Base-by-base conservation (phyloP, 2,888 invertebrate species). In the Cremastinae sp. region DNA sequence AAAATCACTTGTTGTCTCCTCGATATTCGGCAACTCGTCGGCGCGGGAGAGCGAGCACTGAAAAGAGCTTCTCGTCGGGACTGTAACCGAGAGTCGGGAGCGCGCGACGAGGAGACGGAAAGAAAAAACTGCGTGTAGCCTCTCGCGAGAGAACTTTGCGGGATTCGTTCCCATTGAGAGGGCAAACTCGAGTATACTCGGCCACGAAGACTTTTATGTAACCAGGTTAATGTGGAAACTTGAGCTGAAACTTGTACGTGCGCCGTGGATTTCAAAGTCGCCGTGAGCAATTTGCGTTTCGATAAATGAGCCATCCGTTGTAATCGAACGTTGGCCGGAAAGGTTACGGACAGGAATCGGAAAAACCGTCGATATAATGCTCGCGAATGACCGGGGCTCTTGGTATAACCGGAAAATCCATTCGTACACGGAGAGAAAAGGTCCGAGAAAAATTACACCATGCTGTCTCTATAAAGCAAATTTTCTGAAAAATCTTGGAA, bases 131-230 rank as follows among this genome's bases (percentile, higher is more conserved):
- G 12, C 18, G 34, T 22, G 38, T 34, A 34, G 62, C 41, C 43
- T 8, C 16, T 8, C 16, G 47, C 54, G 56, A 28, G 47, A 28
- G 76, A 76, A 76, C 76, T 76, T 76, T 64, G 72, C n/a, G 72
- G 76, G 76, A 73, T 76, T 76, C 76, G 61, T 49, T 62, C 36
- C 9, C 51, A 41, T 41, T 22, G 34, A 75, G 59, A 66, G 72
- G 45, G 62, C 34, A 38, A 53, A 53, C 41, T 69, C 64, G 45
- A 65, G 56, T 20, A 36, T 54, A 70, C 59, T 70, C 47, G 20
- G 18, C 22, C 54, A 16, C 59, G 58, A 76, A 72, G 76, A 64
- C 76, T 76, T 69, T 69, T 56, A 64, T 73, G 68, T 76, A 69
- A 72, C 58, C 68, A 64, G 68, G 72, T 72, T 76, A 76, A 69